These are phyloP conservation scores for Bucorvus abyssinicus DNA, from an alignment of 2,797 vertebrate species.

Conservation along the genomic window DNA sequence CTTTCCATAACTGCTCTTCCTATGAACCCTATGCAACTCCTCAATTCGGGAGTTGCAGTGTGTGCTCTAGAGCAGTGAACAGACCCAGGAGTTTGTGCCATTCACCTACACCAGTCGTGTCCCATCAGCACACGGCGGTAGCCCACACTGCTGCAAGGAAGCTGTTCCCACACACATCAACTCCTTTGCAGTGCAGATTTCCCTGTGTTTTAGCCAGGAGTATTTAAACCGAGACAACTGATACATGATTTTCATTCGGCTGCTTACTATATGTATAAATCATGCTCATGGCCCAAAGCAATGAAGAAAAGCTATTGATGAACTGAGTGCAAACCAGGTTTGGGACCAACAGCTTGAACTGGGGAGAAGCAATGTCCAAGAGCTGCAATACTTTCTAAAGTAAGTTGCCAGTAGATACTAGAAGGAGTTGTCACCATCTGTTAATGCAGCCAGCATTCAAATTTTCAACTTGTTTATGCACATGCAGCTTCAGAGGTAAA, in stretches of 20 bases:
- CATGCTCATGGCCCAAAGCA: not conserved
- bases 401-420: not conserved
- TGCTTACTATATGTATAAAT: not conserved
- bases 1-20: not conserved
- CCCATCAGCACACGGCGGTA: not conserved
- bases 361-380: not conserved
- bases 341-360: not conserved
- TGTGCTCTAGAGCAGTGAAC: not conserved
- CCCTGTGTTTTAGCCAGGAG: not conserved
- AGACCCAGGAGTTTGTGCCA: not conserved
- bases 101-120: not conserved
- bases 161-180: not conserved
- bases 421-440: not conserved
- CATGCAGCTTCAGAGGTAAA: not conserved
- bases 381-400: not conserved
- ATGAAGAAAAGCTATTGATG: not conserved
- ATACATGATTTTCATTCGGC: not conserved
- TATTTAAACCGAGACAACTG: not conserved
- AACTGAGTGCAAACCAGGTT: not conserved
- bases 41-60: not conserved
- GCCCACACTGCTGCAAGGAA: not conserved
- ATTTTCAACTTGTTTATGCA: rapidly evolving
- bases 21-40: not conserved
- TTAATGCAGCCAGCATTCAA: not conserved
- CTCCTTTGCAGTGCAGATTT: not conserved